phyloP scores from a whole-genome alignment of 2,888 invertebrate species.

The Clostera curtula region DNA sequence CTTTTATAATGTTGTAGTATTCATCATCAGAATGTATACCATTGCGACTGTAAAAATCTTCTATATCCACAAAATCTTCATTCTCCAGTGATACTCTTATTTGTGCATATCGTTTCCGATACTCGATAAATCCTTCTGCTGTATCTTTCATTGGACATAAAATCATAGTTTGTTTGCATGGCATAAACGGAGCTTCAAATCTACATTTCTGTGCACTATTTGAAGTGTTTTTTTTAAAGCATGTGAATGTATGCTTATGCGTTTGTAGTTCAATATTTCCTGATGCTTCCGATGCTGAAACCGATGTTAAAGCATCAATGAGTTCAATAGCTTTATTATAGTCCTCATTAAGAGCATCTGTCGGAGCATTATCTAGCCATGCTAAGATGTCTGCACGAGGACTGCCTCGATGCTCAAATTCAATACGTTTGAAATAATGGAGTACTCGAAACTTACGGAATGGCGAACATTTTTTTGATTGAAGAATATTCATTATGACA shows the following conservation, averaged over 20 bases:
- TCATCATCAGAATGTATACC: constrained; percentile 21
- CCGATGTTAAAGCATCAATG: constrained; percentile 15
- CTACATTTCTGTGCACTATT: constrained; percentile 14
- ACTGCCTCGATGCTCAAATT: constrained; percentile 31
- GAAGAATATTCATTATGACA: constrained; percentile 17
- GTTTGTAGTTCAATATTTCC: constrained; percentile 16
- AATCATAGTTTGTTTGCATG: constrained; percentile 11
- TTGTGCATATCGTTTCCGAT: constrained; percentile 4
- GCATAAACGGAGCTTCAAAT: constrained; percentile 26
- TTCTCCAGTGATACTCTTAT: constrained; percentile 20
- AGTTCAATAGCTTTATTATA: constrained; percentile 9
- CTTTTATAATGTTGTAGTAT: constrained; percentile 9
- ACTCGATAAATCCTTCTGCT: constrained; percentile 7
- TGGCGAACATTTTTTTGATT: constrained; percentile 22
- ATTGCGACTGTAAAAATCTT: constrained; percentile 20
- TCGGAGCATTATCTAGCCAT: constrained; percentile 32
- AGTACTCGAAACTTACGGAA: constrained; percentile 23
- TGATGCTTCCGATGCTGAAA: constrained; percentile 13
- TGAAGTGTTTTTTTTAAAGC: constrained; percentile 4
- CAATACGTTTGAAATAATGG: constrained; percentile 27
- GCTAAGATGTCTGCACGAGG: constrained; percentile 23
- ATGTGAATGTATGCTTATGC: constrained; percentile 17
- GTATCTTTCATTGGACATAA: constrained; percentile 19
- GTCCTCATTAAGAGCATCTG: constrained; percentile 9
- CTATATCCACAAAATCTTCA: constrained; percentile 16